A percentile compares a stretch with the other conserved stretches of the same genome.
phyloP scores from a whole-genome alignment of 2,113 vertebrate species.

The Naja naja region DNA sequence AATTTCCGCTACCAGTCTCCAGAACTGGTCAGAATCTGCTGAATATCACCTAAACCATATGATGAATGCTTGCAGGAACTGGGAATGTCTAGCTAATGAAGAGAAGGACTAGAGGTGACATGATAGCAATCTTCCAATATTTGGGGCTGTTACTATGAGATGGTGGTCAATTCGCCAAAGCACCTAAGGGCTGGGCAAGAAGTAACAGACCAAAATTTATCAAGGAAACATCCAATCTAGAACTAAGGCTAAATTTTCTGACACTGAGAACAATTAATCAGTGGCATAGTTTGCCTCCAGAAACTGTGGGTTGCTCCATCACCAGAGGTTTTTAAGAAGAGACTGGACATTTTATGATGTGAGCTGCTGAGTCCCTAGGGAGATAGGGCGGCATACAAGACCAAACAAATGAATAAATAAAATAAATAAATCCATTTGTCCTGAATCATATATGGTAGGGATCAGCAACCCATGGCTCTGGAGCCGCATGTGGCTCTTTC shows the following conservation, averaged over 20 bases:
- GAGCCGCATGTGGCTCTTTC: no score
- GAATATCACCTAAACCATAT: no score
- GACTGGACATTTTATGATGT: no score
- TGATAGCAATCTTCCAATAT: not conserved
- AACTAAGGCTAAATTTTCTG: not conserved
- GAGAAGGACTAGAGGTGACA: not conserved
- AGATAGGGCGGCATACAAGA: no score
- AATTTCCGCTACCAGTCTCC: no score
- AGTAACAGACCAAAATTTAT: not conserved
- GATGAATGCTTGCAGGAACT: no score
- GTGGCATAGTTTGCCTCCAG: not conserved
- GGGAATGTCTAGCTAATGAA: not conserved
- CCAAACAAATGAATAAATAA: no score
- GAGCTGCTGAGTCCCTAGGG: no score
- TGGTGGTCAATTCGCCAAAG: not conserved
- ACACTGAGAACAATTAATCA: not conserved
- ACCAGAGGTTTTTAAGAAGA: not conserved
- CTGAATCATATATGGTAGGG: no score
- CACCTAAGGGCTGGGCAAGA: not conserved
- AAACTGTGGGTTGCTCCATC: not conserved
- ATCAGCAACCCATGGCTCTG: no score
- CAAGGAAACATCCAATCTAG: not conserved
- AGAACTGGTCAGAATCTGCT: no score
- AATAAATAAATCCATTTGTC: no score
- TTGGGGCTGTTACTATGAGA: not conserved